phyloP scores from a whole-genome alignment of 1,140 invertebrate species.

The Medauroidea extradentata region DNA sequence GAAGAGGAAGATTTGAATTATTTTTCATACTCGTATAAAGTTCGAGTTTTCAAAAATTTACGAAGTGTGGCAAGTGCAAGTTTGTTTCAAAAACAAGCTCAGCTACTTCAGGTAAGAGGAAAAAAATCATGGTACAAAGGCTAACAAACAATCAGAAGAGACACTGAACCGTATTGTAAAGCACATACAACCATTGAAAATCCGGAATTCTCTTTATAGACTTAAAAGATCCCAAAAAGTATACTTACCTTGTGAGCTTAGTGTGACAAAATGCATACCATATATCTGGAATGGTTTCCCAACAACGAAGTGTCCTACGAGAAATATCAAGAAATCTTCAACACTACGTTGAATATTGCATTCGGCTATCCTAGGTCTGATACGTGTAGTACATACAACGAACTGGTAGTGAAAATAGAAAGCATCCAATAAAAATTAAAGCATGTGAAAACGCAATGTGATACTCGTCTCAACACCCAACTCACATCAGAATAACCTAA shows the following conservation, averaged over 20 bases:
- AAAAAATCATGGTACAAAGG: no score
- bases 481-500: no score
- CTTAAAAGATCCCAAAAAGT: not conserved
- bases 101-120: no score
- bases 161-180: not conserved
- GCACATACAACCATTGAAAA: constrained; percentile 3
- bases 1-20: no score
- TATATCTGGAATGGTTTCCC: not conserved
- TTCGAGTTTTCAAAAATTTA: no score
- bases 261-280: constrained; percentile 3
- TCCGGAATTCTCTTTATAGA: not conserved
- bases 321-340: not conserved
- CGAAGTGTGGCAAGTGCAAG: no score
- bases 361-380: constrained; percentile 7
- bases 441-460: not conserved
- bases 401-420: not conserved
- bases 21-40: no score
- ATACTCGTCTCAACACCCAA: not conserved
- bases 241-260: constrained; percentile 2
- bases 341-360: constrained; percentile 3
- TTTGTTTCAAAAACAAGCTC: no score
- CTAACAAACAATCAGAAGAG: no score
- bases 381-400: constrained; percentile 3
- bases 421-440: no score
- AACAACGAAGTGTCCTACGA: not conserved